These are phyloP conservation scores for Eucidaris tribuloides DNA, from an alignment of 35 echinoderm and acorn worm species.

Conservation along the genomic window DNA sequence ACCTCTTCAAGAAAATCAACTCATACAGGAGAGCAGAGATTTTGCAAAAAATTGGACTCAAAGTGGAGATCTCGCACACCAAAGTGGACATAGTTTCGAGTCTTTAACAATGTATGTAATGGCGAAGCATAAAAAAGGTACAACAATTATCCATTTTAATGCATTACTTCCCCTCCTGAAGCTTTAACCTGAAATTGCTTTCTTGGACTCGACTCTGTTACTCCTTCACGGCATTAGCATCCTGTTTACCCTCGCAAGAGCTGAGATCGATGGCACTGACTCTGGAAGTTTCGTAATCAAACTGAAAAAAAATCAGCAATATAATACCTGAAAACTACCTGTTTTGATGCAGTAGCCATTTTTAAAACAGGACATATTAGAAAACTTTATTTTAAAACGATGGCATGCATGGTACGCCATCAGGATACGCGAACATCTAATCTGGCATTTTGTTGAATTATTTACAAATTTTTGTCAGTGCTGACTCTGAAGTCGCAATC, in stretches of 20 bases:
- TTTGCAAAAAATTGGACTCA: no score
- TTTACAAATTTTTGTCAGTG: background rate
- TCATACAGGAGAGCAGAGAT: no score
- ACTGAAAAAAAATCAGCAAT: slow-evolving; percentile 43
- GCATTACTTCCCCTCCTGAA: slow-evolving; percentile 8
- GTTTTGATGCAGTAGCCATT: background rate
- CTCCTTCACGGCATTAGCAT: slow-evolving; percentile 74
- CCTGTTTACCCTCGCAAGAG: slow-evolving; percentile 52
- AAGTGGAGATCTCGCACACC: no score
- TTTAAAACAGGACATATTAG: background rate
- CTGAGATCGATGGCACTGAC: slow-evolving; percentile 44
- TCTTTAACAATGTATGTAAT: no score
- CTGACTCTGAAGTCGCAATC: background rate
- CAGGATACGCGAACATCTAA: background rate
- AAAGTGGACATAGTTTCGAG: no score
- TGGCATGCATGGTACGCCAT: background rate
- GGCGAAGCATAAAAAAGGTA: no score
- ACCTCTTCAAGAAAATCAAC: no score
- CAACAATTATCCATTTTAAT: no score
- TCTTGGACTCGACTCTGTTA: slow-evolving; percentile 70
- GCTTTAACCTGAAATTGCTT: slow-evolving; percentile 46
- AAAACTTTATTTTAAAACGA: background rate
- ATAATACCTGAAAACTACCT: background rate
- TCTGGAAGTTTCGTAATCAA: slow-evolving; percentile 81
- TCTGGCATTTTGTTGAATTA: background rate